A percentile compares a stretch with the other conserved stretches of the same genome.
Conservation (phyloP, 2,888 invertebrate genomes). For the Oscheius sp. region DNA sequence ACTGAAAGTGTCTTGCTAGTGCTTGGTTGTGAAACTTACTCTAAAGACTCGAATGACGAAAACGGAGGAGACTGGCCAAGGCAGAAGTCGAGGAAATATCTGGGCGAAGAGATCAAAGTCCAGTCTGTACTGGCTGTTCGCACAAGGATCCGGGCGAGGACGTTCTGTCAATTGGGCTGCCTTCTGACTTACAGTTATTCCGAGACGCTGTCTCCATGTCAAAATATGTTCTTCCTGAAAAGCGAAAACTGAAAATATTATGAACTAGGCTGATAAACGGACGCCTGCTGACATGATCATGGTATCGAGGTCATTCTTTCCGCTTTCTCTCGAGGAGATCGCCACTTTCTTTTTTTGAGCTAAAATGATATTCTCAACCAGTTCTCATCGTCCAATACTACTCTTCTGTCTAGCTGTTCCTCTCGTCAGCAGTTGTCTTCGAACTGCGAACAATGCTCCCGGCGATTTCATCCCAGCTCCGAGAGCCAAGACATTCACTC, state of each 20-base stretch:
- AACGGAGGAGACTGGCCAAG: constrained; percentile 87
- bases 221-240: constrained; percentile 83
- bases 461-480: constrained; percentile 19
- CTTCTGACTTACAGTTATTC: constrained; percentile 48
- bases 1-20: constrained; percentile 74
- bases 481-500: constrained; percentile 8
- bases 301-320: constrained; percentile 14
- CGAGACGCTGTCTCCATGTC: constrained; percentile 66
- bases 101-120: constrained; percentile 91
- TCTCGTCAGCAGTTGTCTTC: constrained; percentile 22
- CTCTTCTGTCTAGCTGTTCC: constrained; percentile 17
- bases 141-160: constrained; percentile 66
- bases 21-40: constrained; percentile 77
- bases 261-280: no score
- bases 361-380: background rate
- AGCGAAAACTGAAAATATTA: background rate
- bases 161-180: constrained; percentile 56
- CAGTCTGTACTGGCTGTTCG: constrained; percentile 79
- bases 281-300: background rate
- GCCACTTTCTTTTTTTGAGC: background rate
- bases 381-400: constrained; percentile 4
- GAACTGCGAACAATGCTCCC: constrained; percentile 15
- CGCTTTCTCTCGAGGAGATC: no score
- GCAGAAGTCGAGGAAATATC: constrained; percentile 86
- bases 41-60: constrained; percentile 89